Conservation (phyloP, 2,797 vertebrate genomes). For the Dicrostonyx torquatus region DNA sequence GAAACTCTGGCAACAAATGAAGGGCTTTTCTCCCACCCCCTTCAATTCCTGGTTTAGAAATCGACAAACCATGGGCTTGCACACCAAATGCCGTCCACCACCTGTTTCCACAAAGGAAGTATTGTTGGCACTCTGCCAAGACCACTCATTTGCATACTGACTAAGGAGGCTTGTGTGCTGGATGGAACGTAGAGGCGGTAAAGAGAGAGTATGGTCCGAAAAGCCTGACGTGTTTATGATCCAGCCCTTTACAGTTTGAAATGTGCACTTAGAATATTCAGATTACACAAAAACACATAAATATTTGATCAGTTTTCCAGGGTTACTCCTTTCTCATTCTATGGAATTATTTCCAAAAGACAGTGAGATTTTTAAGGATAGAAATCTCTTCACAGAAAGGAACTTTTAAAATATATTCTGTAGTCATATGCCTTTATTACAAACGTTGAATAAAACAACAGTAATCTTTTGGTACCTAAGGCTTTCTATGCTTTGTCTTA, state of each 20-base stretch:
- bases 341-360: background rate
- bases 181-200: background rate
- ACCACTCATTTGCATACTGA: background rate
- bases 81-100: background rate
- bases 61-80: background rate
- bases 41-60: background rate
- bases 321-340: background rate
- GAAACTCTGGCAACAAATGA: background rate
- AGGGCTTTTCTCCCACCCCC: background rate
- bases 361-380: background rate
- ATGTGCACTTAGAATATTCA: background rate
- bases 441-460: background rate
- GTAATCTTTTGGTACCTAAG: background rate
- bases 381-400: constrained; percentile 14
- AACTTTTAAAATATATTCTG: background rate
- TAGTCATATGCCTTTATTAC: background rate
- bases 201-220: background rate
- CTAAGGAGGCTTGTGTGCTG: background rate
- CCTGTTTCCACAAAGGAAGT: constrained; percentile 42
- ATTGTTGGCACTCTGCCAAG: background rate
- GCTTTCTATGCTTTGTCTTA: background rate
- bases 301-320: background rate
- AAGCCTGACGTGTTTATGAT: background rate
- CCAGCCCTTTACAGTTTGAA: background rate
- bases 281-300: background rate